Base-by-base conservation (phyloP, 2,113 vertebrate species). In the Blennius ocellaris region DNA sequence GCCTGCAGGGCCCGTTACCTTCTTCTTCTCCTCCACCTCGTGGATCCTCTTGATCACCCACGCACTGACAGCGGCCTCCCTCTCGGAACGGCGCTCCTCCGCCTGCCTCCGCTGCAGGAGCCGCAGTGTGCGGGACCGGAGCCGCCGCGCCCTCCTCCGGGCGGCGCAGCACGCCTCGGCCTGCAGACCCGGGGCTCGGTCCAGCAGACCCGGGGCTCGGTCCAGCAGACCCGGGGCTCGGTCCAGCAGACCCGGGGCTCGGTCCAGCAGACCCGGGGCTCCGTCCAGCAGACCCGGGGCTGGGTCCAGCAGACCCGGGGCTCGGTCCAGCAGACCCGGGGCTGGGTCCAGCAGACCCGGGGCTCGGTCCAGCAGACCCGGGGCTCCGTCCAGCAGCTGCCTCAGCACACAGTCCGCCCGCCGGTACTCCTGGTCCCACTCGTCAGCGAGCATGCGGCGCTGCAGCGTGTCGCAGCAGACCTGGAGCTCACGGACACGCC, bases 1-100 rank as follows among this genome's bases (percentile, higher is more conserved):
- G 8, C 47, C 47, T 49, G 14, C 45, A 15, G 45, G n/a, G 36
- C 6, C 3, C 50, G 70, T 80, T 77, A 97, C 97, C 95, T 94
- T 90, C 80, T 95, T 96, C 89, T 93, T 97, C 76, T 98, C 97
- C 81, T 97, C 95, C 52, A 94, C 96, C 68, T 95, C 80, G 52
- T 93, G 96, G 44, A 97, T 92, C 30, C 94, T 80, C 70, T 95
- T 94, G 72, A 93, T 92, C 62, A 95, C 93, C 96, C 96, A 97
- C 51, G 86, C 92, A 56, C 98, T 95, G 30, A 96, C 95, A 37
- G 76, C 93, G 0, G 94, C 95, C 67, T 97, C 95, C 3, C 92
- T 92, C 60, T 96, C 93, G 0, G 89, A 88, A 0, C 90, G 81
- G 7, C 85, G 89, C 0, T 90, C 92, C 62, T 87, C 88, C 40